Evolutionary conservation across 2,888 invertebrate species (phyloP), one percentile per base, ranked within the genome.

Genomic region (Andrena chrysosceles): DNA sequence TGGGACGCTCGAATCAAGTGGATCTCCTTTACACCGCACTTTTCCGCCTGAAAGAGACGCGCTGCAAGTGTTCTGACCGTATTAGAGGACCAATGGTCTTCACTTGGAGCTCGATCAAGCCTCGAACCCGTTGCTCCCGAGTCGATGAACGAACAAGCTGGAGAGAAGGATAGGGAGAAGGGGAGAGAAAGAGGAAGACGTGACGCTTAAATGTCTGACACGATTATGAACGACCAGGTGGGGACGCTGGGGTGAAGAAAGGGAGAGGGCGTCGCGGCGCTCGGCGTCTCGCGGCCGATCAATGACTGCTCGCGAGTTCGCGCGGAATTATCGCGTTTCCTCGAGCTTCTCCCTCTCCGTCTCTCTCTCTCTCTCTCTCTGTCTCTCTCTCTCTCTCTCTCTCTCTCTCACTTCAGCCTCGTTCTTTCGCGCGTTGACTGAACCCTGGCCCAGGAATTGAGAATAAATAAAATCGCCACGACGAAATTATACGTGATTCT

Each of bases 241-340:
- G 87, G 77, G 82, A 85, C 78, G 66, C 63, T 69, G 68, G 81
- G 80, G 52, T 64, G 80, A 81, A 68, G 85, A 78, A 79, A 78
- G 84, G 79, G 74, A 83, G 85, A 86, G 90, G 87, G 89, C 91
- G 91, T 90, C 89, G 90, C 88, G 88, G 90, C 88, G 90, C 90
- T 75, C 84, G 83, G 81, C 89, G 89, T 88, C 85, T 78, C 75
- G 70, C 81, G 69, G 73, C 88, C 89, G 90, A 91, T 91, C 91
- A 90, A 92, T 92, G 90, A 80, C 86, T 79, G 86, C 86, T 84
- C 84, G 81, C 83, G 86, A 85, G 88, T 87, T 82, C 67, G 79
- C 78, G 80, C 84, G 79, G 75, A 80, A 84, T 87, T 87, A 88
- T 88, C 86, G 66, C 72, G 70, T 59, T 63, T 33, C 56, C 33